Evolutionary conservation across 2,113 vertebrate species (phyloP).

Genomic region (Rhinogobius similis): DNA sequence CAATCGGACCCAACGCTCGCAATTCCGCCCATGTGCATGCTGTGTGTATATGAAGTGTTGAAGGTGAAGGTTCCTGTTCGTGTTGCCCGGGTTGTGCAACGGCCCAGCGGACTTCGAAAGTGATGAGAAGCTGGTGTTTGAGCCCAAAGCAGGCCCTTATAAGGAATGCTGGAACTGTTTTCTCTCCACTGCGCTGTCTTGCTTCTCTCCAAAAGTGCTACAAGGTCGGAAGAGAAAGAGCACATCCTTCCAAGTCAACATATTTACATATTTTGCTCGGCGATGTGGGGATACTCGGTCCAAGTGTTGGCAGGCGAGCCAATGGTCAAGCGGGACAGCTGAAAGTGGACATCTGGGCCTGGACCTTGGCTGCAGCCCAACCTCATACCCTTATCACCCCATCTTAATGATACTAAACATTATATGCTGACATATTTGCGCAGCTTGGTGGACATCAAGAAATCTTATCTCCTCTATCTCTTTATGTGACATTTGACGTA

Average conservation of each 20-base stretch:
- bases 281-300: slow-evolving; percentile 70
- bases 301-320: slow-evolving; percentile 68
- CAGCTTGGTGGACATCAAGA: slow-evolving; percentile 44
- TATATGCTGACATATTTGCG: slow-evolving; percentile 33
- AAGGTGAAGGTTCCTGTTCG: slow-evolving; percentile 60
- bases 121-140: slow-evolving; percentile 78
- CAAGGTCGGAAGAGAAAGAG: slow-evolving; percentile 73
- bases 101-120: slow-evolving; percentile 71
- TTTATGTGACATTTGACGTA: slow-evolving; percentile 23
- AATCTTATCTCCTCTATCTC: slow-evolving; percentile 55
- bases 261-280: slow-evolving; percentile 83
- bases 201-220: slow-evolving; percentile 73
- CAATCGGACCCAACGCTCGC: slow-evolving; percentile 41
- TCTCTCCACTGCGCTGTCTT: slow-evolving; percentile 74
- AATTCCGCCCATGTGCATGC: slow-evolving; percentile 21
- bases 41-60: slow-evolving; percentile 44
- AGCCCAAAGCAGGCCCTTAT: slow-evolving; percentile 82
- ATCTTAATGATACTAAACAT: slow-evolving; percentile 49
- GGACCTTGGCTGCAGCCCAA: slow-evolving; percentile 38
- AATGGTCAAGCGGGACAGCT: slow-evolving; percentile 70
- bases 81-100: slow-evolving; percentile 64
- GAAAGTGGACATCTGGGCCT: slow-evolving; percentile 71
- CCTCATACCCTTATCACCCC: slow-evolving; percentile 46
- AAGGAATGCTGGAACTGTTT: slow-evolving; percentile 79
- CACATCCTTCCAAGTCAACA: slow-evolving; percentile 81